phyloP scores from a whole-genome alignment of 1,140 invertebrate species.

The Tetranychus urticae region DNA sequence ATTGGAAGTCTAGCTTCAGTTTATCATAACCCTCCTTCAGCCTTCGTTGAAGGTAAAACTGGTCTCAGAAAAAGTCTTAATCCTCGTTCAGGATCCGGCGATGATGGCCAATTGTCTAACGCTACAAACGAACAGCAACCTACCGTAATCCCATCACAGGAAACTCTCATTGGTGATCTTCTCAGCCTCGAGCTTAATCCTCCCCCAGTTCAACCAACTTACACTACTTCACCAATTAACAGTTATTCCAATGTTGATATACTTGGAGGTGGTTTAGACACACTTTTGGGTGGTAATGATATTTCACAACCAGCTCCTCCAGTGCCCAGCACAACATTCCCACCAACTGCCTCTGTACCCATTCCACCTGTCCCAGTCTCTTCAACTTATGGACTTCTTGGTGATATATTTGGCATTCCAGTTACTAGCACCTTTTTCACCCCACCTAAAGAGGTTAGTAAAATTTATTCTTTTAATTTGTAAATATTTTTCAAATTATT shows the following conservation, averaged over 20 bases:
- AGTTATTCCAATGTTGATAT: constrained; percentile 31
- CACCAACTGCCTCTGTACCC: not conserved
- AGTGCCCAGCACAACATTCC: constrained; percentile 18
- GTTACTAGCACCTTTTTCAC: constrained; percentile 36
- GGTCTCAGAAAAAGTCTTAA: constrained; percentile 19
- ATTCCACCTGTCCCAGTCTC: constrained; percentile 8
- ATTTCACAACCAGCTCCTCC: constrained; percentile 10
- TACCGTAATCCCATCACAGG: constrained; percentile 65
- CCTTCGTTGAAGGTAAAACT: constrained; percentile 72
- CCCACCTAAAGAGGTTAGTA: constrained; percentile 42
- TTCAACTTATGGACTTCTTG: constrained; percentile 35
- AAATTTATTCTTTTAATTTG: constrained; percentile 22
- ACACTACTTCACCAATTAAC: constrained; percentile 18
- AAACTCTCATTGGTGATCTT: constrained; percentile 85
- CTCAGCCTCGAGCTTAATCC: constrained; percentile 75
- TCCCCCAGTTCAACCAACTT: constrained; percentile 21
- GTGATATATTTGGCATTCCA: constrained; percentile 67
- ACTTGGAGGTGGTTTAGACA: constrained; percentile 55
- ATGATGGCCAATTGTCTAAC: constrained; percentile 5
- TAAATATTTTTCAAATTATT: not conserved
- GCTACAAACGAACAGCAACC: constrained; percentile 20
- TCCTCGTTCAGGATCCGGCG: constrained; percentile 9
- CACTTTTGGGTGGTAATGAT: constrained; percentile 32
- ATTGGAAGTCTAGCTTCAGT: constrained; percentile 95
- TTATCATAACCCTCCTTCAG: constrained; percentile 95